Evolutionary conservation across 2,113 vertebrate species (phyloP), one percentile per base, ranked within the genome.

Genomic region (Willisornis vidua): DNA sequence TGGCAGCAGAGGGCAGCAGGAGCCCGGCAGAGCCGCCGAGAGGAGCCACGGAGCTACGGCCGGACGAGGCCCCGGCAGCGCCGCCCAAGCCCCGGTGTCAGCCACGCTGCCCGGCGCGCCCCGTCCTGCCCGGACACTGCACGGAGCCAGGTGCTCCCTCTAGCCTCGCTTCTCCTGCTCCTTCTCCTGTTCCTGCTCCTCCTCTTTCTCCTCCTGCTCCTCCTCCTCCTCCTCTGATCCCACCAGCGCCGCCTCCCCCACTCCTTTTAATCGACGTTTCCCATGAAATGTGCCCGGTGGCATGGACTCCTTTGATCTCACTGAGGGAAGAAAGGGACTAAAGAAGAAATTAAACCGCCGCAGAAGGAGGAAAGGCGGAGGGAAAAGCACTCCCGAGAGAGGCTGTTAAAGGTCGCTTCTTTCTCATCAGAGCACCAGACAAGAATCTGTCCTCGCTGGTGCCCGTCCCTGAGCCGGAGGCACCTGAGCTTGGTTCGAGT

Each of bases 1-100:
- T 3, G 41, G 91, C 79, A 45, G 77, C 86, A 95, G 92, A 52
- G 92, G 87, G 89, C 86, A 77, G 92, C 72, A 94, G 20, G 63
- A 74, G 71, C 71, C 76, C 61, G 72, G 79, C 12, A 57, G 72
- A 49, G 51, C 48, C 7, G 19, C 65, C 65, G n/a, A 54, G n/a
- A 28, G 28, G 14, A 63, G 66, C 57, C 57, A 68, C 58, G 70
- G 29, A n/a, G 71, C 23, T 49, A 23, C 70, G 39, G n/a, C 49
- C 9, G 28, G 59, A 74, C 59, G 11, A 79, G 23, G 73, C 19
- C 25, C 26, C 66, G 28, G 23, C 24, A 70, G 39, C 10, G 45
- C 45, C 45, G 14, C 57, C 66, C 48, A 24, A 63, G 29, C 75
- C 39, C 55, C 62, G 29, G 51, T 20, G 37, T 8, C 28, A 3